Evolutionary conservation across 2,888 invertebrate species (phyloP).

Genomic region (Hypsopygia costalis): DNA sequence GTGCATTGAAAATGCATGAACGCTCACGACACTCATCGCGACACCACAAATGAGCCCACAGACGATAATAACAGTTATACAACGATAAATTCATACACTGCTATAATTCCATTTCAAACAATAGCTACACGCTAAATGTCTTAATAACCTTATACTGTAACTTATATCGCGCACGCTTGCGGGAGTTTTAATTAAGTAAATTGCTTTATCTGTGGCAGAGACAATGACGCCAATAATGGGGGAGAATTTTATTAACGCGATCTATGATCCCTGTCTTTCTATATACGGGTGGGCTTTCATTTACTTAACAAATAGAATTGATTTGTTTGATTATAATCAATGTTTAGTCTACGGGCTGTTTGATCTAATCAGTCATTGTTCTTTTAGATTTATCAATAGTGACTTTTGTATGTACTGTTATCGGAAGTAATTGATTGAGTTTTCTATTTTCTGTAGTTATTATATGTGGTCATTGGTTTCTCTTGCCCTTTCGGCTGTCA

Average conservation of each 20-base stretch:
- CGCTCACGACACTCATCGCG: too few relatives aligned
- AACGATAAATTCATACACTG: neutral
- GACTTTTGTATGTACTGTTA: too few relatives aligned
- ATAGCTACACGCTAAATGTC: constrained; percentile 26
- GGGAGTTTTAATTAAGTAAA: constrained; percentile 76
- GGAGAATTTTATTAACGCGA: constrained; percentile 61
- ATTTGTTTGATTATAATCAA: constrained; percentile 71
- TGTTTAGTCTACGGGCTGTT: constrained; percentile 26
- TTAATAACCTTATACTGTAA: constrained; percentile 59
- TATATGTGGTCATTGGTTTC: too few relatives aligned
- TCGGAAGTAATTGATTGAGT: too few relatives aligned
- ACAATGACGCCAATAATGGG: constrained; percentile 64
- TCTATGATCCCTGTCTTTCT: constrained; percentile 50
- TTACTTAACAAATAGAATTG: constrained; percentile 73
- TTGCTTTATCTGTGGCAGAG: constrained; percentile 72
- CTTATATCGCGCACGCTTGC: constrained; percentile 49
- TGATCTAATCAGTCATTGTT: constrained; percentile 7
- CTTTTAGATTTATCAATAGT: constrained; percentile 3
- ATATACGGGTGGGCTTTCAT: constrained; percentile 65
- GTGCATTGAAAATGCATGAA: too few relatives aligned
- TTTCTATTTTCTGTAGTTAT: too few relatives aligned
- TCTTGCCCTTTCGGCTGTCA: too few relatives aligned
- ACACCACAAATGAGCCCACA: too few relatives aligned
- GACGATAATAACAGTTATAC: neutral
- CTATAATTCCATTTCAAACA: constrained; percentile 5